Percentiles rank a stretch among this genome's conserved stretches.
These are phyloP conservation scores for Eulacestoma nigropectus DNA, from an alignment of 2,113 vertebrate genomes.

Conservation along the genomic window DNA sequence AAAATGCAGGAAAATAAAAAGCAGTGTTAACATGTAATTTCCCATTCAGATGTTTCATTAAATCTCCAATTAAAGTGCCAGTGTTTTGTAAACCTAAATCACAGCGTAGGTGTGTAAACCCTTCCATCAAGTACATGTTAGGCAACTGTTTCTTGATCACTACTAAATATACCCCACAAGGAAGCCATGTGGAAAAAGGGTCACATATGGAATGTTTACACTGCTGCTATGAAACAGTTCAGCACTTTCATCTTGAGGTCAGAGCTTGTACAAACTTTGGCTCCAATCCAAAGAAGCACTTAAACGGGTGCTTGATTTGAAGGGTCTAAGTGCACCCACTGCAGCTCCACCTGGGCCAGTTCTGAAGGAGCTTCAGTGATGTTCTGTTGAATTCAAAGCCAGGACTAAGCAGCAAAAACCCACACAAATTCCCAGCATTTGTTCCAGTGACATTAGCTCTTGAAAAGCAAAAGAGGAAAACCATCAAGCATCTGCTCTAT, in stretches of 20 bases:
- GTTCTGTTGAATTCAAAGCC: background rate
- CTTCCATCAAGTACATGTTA: background rate
- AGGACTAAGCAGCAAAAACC: background rate
- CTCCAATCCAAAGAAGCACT: background rate
- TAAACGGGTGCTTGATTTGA: background rate
- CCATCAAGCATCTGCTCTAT: constrained; percentile 20
- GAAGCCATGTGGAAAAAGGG: background rate
- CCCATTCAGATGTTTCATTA: constrained; percentile 41
- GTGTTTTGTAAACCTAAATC: constrained; percentile 45
- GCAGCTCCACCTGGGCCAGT: background rate
- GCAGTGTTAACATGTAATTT: constrained; percentile 32
- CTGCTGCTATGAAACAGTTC: background rate
- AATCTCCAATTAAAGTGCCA: constrained; percentile 36
- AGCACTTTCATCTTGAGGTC: background rate
- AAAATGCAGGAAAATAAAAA: constrained; percentile 58
- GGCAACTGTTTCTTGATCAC: background rate
- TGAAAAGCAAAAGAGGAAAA: background rate
- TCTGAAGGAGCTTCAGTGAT: background rate
- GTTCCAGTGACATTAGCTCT: background rate
- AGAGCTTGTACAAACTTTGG: background rate
- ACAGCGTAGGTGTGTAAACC: background rate
- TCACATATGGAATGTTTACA: background rate
- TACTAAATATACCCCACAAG: background rate
- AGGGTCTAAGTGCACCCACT: fast-evolving
- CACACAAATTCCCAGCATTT: background rate